Conservation (phyloP, 2,113 vertebrate species). For the Ciconia maguari region DNA sequence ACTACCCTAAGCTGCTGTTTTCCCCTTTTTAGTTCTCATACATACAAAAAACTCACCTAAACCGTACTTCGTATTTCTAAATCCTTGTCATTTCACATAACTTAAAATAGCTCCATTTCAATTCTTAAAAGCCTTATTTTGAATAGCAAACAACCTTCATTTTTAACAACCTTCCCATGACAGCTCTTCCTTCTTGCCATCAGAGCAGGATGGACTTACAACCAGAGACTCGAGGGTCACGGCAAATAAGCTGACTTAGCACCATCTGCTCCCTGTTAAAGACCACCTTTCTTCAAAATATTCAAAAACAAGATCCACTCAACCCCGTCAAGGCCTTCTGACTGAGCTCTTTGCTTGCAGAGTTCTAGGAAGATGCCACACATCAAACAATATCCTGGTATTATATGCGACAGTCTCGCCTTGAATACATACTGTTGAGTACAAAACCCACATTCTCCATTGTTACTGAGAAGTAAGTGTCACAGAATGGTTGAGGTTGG, state of each 20-base stretch:
- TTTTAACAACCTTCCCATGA: background rate
- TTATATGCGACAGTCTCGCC: background rate
- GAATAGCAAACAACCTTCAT: background rate
- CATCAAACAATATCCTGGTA: background rate
- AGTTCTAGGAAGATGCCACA: background rate
- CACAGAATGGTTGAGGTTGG: background rate
- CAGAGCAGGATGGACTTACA: background rate
- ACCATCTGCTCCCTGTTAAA: background rate
- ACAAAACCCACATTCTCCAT: background rate
- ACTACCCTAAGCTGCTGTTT: background rate
- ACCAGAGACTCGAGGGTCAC: background rate
- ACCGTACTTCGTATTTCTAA: background rate
- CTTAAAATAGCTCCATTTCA: background rate
- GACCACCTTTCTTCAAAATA: background rate
- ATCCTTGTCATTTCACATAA: background rate
- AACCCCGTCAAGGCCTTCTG: background rate
- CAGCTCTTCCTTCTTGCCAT: background rate
- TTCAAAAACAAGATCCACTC: background rate
- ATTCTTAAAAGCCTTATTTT: background rate
- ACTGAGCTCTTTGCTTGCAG: background rate
- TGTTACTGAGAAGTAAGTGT: background rate
- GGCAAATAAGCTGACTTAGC: background rate
- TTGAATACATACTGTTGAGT: background rate
- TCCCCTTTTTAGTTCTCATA: background rate
- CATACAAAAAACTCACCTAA: background rate